Evolutionary conservation across 2,113 vertebrate species (phyloP), one percentile per base, ranked within the genome.

Genomic region (Rhinoptilus africanus): DNA sequence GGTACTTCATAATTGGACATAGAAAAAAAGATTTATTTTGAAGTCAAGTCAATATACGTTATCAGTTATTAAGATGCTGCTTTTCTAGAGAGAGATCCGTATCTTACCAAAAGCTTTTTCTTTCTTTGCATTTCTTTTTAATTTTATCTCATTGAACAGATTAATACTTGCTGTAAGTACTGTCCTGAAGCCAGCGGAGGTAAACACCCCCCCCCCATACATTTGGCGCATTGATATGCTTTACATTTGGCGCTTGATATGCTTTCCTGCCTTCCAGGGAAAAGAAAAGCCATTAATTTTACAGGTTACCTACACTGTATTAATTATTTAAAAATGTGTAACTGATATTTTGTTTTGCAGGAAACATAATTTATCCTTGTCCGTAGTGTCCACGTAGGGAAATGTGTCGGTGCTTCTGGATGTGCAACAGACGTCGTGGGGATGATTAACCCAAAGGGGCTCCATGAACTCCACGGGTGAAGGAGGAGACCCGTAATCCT

Each of bases 221-320:
- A 13, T 68, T 77, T 84, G 39, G 43, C 41, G 64, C 91, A 50
- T 32, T 76, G 22, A 81, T 89, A 45, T 4, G 34, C 47, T 87
- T 89, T 64, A 62, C 9, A 13, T 68, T 77, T 84, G 39, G 43
- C 41, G 64, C 91, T 32, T 76, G 22, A 81, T 89, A 45, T 4
- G 34, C 47, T 87, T 89, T 64, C 27, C 60, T 48, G 13, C 81
- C 45, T 82, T 59, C 22, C 21, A 75, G 27, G 45, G 53, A 78
- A 72, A 81, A 22, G 56, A 91, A 96, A 95, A 94, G 57, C 43
- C 45, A 28, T 24, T 48, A 50, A 37, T 81, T 91, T 87, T 64
- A 37, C 19, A 64, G 30, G 59, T 85, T 85, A 89, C n/a, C 37
- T 62, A 56, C 34, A 28, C 28, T 6, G 24, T 43, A 78, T 60